Evolutionary conservation across 2,888 invertebrate species (phyloP).

Genomic region (Hoplodrina blanda): DNA sequence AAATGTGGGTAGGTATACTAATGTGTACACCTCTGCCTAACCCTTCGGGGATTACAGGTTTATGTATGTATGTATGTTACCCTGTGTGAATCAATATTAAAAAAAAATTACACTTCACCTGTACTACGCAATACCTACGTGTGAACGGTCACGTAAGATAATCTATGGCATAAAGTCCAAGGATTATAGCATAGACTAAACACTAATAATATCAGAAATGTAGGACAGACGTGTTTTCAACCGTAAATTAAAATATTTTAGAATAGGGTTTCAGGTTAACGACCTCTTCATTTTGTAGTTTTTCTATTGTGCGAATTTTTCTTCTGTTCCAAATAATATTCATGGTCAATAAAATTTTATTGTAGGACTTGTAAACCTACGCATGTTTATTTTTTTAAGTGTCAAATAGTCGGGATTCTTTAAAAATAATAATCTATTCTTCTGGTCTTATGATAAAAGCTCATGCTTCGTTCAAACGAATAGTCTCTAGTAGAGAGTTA

Average conservation of each 20-base stretch:
- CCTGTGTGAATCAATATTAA: too few species aligned
- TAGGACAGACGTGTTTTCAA: conserved; percentile 32
- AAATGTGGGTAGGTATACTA: too few species aligned
- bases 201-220: conserved; percentile 32
- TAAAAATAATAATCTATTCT: not conserved
- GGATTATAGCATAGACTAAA: conserved; percentile 16
- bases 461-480: not conserved
- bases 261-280: conserved; percentile 32
- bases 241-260: conserved; percentile 7
- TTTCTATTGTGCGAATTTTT: conserved; percentile 15
- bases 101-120: too few species aligned
- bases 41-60: too few species aligned
- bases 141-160: conserved; percentile 10
- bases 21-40: too few species aligned
- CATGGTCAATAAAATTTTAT: conserved; percentile 14
- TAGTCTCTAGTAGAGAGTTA: too few species aligned
- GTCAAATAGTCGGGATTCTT: not conserved
- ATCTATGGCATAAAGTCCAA: conserved; percentile 30
- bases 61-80: too few species aligned
- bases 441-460: too few species aligned
- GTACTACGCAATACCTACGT: not conserved
- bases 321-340: conserved; percentile 6
- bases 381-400: not conserved
- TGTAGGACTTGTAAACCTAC: conserved; percentile 1
- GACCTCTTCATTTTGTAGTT: conserved; percentile 15